phyloP scores from a whole-genome alignment of 1,140 invertebrate species.

The Aethina tumida region DNA sequence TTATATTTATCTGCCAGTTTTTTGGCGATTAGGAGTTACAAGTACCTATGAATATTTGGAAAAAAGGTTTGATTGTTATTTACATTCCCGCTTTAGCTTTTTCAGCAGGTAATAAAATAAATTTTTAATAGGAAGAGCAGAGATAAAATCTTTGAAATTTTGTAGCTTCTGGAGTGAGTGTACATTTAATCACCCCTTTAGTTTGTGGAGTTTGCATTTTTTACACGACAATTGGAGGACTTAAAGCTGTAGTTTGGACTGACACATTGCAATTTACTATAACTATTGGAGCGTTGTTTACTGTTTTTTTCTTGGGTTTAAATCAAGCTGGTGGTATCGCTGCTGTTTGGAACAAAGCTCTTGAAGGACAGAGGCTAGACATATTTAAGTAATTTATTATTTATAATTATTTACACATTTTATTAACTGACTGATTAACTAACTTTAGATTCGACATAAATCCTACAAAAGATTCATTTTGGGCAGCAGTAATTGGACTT shows the following conservation, averaged over 20 bases:
- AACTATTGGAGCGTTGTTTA: constrained; percentile 55
- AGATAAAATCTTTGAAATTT: neutral
- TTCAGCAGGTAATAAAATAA: constrained; percentile 35
- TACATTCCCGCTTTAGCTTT: constrained; percentile 54
- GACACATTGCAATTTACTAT: constrained; percentile 59
- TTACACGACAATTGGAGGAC: constrained; percentile 65
- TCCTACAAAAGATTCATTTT: constrained; percentile 46
- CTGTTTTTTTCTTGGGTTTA: constrained; percentile 52
- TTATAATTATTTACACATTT: too few species aligned
- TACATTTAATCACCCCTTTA: constrained; percentile 54
- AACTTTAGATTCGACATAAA: constrained; percentile 47
- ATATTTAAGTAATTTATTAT: constrained; percentile 22
- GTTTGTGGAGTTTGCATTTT: constrained; percentile 67
- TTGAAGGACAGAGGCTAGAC: constrained; percentile 41
- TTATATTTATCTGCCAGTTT: constrained; percentile 51
- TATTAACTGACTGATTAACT: constrained; percentile 8
- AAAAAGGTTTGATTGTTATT: constrained; percentile 47
- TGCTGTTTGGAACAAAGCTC: constrained; percentile 38
- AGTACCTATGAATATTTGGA: constrained; percentile 62
- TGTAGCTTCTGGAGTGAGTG: constrained; percentile 55
- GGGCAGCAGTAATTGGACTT: constrained; percentile 47
- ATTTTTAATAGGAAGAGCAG: too few species aligned
- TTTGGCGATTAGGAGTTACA: constrained; percentile 62
- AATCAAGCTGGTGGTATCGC: constrained; percentile 51
- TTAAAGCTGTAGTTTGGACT: constrained; percentile 65